A percentile compares a stretch with the other conserved stretches of the same genome.
Conservation (phyloP, 1,140 invertebrate species). For the Cydia splendana region DNA sequence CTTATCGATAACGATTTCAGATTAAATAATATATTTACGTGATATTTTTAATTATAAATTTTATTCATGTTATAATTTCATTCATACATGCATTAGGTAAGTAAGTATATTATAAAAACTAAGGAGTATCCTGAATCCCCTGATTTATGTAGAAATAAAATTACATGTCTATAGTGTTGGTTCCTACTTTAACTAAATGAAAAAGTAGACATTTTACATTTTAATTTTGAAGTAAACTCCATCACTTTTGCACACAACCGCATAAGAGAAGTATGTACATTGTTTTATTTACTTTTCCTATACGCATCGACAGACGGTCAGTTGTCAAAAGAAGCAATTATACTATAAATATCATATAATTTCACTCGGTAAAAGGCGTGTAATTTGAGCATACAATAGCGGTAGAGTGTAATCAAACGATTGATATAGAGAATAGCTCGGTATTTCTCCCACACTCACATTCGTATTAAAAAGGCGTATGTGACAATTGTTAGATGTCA, state of each 20-base stretch:
- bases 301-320: neutral
- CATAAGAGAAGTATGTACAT: too few species aligned
- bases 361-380: constrained; percentile 22
- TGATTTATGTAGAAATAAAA: too few species aligned
- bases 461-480: neutral
- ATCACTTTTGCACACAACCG: too few species aligned
- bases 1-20: constrained; percentile 23
- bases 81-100: too few species aligned
- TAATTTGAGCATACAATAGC: constrained; percentile 26
- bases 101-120: too few species aligned
- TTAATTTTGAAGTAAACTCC: too few species aligned
- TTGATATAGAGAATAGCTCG: constrained; percentile 17
- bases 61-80: too few species aligned
- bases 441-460: constrained; percentile 20
- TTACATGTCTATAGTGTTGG: too few species aligned
- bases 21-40: neutral
- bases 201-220: too few species aligned
- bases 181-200: too few species aligned
- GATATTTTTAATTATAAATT: neutral
- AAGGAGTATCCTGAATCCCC: too few species aligned
- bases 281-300: neutral
- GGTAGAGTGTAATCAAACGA: constrained; percentile 11
- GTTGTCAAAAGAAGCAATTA: constrained; percentile 1
- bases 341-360: neutral
- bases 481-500: neutral